Conservation (phyloP, 2,797 vertebrate species). For the Rhinophrynus dorsalis region DNA sequence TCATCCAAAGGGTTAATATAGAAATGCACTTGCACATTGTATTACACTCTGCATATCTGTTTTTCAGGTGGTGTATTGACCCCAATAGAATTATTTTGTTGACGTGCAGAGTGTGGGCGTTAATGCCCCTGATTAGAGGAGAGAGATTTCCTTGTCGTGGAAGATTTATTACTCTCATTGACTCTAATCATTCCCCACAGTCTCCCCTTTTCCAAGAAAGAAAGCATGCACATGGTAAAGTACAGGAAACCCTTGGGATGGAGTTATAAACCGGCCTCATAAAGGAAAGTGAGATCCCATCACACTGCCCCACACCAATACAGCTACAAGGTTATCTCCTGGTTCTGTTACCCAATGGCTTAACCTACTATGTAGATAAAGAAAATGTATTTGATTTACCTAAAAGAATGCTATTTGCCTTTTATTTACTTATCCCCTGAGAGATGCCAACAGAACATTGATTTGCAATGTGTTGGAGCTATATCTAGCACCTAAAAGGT, state of each 20-base stretch:
- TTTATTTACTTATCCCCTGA: no score
- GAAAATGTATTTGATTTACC: no score
- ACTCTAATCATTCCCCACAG: slow-evolving; percentile 17
- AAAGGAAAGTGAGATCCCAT: background rate
- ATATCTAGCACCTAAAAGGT: no score
- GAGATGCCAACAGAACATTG: no score
- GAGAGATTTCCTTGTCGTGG: slow-evolving; percentile 22
- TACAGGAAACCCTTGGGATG: background rate
- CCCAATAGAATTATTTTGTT: slow-evolving; percentile 21
- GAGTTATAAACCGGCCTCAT: background rate
- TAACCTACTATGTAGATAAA: no score
- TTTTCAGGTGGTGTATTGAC: slow-evolving; percentile 15
- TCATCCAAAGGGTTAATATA: background rate
- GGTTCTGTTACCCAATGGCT: no score
- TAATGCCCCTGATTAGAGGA: slow-evolving; percentile 33
- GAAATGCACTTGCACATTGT: slow-evolving; percentile 4
- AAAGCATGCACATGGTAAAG: background rate
- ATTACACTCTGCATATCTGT: slow-evolving; percentile 5
- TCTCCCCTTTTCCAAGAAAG: slow-evolving; percentile 8
- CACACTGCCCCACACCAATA: background rate
- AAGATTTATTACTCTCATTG: slow-evolving; percentile 36
- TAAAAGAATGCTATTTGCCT: no score
- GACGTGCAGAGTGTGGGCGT: slow-evolving; percentile 18
- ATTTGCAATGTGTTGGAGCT: no score
- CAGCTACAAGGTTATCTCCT: background rate